Percentiles rank a stretch among this genome's conserved stretches.
Conservation (phyloP, 2,797 vertebrate species). For the Labroides dimidiatus region DNA sequence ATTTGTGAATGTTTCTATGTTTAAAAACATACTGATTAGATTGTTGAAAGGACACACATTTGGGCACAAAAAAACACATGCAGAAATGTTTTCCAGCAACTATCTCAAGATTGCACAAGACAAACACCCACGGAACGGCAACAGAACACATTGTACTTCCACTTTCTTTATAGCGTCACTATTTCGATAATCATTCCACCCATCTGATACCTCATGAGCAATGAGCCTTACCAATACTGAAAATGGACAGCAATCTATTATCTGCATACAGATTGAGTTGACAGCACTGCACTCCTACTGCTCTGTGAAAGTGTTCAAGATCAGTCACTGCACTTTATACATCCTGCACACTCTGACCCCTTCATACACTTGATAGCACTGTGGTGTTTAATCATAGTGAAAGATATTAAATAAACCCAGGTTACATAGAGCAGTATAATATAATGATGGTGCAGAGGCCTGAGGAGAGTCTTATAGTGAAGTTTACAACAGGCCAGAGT, state of each 20-base stretch:
- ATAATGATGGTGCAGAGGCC: slow-evolving; percentile 25
- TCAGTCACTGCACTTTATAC: slow-evolving; percentile 49
- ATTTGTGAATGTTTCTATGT: no score
- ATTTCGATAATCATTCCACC: slow-evolving; percentile 81
- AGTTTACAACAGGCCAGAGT: slow-evolving; percentile 38
- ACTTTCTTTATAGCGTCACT: slow-evolving; percentile 61
- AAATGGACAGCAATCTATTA: slow-evolving; percentile 78
- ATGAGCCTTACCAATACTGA: slow-evolving; percentile 72
- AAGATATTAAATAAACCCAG: slow-evolving; percentile 46
- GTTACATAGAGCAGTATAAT: slow-evolving; percentile 33
- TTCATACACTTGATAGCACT: slow-evolving; percentile 48
- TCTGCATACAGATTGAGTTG: slow-evolving; percentile 50
- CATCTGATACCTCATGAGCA: slow-evolving; percentile 73
- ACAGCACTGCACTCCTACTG: slow-evolving; percentile 60
- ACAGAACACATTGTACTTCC: slow-evolving; percentile 65
- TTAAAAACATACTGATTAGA: not conserved
- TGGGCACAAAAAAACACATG: not conserved
- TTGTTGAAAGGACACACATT: slow-evolving; percentile 18
- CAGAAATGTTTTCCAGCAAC: slow-evolving; percentile 57
- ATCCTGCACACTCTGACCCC: slow-evolving; percentile 61
- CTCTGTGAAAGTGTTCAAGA: slow-evolving; percentile 60
- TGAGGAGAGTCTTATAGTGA: slow-evolving; percentile 34
- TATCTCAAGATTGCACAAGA: slow-evolving; percentile 50
- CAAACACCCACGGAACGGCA: slow-evolving; percentile 70
- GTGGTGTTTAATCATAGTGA: slow-evolving; percentile 43